Percentiles rank a stretch among this genome's conserved stretches.
These are phyloP conservation scores for Nesogale talazaci DNA, from an alignment of 2,113 vertebrate genomes.

Conservation along the genomic window DNA sequence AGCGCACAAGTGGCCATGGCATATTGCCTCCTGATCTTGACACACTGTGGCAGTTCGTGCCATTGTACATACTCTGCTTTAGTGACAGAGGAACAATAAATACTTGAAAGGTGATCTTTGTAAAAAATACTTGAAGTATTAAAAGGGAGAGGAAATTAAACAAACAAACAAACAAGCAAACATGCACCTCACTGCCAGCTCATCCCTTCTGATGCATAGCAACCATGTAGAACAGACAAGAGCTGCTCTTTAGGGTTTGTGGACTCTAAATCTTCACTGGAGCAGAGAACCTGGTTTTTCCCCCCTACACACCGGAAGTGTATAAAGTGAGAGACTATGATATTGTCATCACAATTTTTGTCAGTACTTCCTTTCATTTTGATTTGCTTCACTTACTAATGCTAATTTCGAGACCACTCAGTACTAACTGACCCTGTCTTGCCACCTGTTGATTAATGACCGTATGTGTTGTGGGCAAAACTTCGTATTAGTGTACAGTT, in stretches of 20 bases:
- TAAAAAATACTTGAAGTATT: constrained; percentile 10
- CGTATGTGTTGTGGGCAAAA: neutral
- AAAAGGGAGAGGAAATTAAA: too few species aligned
- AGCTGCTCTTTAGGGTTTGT: too few species aligned
- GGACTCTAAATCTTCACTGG: too few species aligned
- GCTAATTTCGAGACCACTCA: constrained; percentile 11
- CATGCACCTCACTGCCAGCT: too few species aligned
- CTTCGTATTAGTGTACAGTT: neutral
- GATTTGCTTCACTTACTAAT: constrained; percentile 17
- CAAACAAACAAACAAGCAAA: too few species aligned
- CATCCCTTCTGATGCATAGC: too few species aligned
- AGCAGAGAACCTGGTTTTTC: too few species aligned
- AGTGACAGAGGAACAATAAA: neutral
- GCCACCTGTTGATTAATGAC: neutral
- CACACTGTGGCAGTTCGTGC: neutral
- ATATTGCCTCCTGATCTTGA: neutral
- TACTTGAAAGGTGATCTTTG: constrained; percentile 14
- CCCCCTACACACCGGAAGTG: too few species aligned
- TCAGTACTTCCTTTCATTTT: constrained; percentile 18
- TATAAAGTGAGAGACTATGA: neutral
- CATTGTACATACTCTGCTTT: neutral
- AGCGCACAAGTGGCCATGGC: neutral
- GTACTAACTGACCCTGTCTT: neutral
- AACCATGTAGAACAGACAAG: too few species aligned
- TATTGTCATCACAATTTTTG: neutral